Evolutionary conservation across 2,113 vertebrate species (phyloP), one percentile per base, ranked within the genome.

Genomic region (Quiscalus mexicanus): DNA sequence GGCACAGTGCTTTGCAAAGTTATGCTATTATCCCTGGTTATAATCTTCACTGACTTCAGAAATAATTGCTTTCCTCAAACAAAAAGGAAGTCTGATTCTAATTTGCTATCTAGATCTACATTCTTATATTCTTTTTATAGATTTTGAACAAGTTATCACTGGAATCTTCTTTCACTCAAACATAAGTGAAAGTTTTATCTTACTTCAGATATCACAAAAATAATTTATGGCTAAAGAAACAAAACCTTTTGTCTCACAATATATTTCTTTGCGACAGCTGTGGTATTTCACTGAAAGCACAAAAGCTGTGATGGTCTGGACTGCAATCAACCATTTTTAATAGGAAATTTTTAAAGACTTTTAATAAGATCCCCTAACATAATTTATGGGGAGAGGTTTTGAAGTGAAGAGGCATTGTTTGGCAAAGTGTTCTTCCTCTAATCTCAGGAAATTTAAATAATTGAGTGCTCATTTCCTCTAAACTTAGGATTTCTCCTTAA

Each of bases 351-450:
- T 98, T 98, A 97, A 98, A 98, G 97, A 98, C 98, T 96, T 99
- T 99, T 99, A 99, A 99, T 99, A 98, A 98, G 98, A 98, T 98
- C 98, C 97, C 98, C 97, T 97, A 92, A 86, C 96, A 96, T 98
- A 98, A 99, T 99, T 99, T 99, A 99, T 98, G 98, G 96, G 97
- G 98, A 98, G 97, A 98, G 98, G 98, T 98, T 99, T 98, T 98
- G 98, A 99, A 98, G 98, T 98, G 98, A 99, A 99, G 98, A 98
- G 98, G 98, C 98, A 99, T 99, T 99, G 98, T 99, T 98, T 99
- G 99, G 98, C 98, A 99, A 98, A 98, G 98, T 98, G 98, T 98
- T 98, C 98, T 98, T 98, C 98, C 96, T 98, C 97, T 99, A 99
- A 99, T 98, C 98, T 97, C 93, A 98, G 98, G 98, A 98, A 98